A percentile compares a stretch with the other conserved stretches of the same genome.
Conservation (phyloP, 1,140 invertebrate genomes). For the Danaus melanippus region DNA sequence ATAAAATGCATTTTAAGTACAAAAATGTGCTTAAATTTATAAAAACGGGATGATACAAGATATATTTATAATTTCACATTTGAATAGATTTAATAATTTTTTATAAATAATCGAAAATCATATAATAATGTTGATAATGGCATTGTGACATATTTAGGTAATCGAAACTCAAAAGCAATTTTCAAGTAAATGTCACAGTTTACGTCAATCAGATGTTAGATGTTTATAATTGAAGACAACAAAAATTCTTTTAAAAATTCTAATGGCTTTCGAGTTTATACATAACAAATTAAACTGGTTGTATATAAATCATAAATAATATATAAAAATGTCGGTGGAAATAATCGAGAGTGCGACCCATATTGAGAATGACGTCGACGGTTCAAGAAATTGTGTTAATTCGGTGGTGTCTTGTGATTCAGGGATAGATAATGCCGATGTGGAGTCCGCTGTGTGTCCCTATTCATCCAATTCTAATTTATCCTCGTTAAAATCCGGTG, state of each 20-base stretch:
- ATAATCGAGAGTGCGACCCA: slow-evolving; percentile 23
- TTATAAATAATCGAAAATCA: too few species aligned
- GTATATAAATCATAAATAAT: slow-evolving; percentile 21
- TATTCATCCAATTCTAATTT: slow-evolving; percentile 32
- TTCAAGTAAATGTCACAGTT: slow-evolving; percentile 11
- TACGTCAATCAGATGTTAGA: slow-evolving; percentile 27
- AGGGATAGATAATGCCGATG: slow-evolving; percentile 36
- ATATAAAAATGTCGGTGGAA: slow-evolving; percentile 40
- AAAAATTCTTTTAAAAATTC: slow-evolving; percentile 31
- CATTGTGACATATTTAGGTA: too few species aligned
- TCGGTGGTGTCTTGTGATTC: slow-evolving; percentile 41
- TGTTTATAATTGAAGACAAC: slow-evolving; percentile 50
- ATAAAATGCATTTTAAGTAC: too few species aligned
- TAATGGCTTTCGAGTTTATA: slow-evolving; percentile 34
- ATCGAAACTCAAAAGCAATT: too few species aligned
- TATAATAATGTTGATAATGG: too few species aligned
- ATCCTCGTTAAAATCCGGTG: slow-evolving; percentile 25
- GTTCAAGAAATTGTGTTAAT: slow-evolving; percentile 30
- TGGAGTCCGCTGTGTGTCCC: slow-evolving; percentile 24
- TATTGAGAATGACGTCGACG: slow-evolving; percentile 45
- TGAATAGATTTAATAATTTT: too few species aligned
- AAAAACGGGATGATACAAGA: too few species aligned
- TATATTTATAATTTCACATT: too few species aligned
- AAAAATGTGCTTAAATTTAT: too few species aligned
- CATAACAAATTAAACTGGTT: slow-evolving; percentile 21